A percentile compares a stretch with the other conserved stretches of the same genome.
Conservation (phyloP, 2,888 invertebrate genomes). For the Brassicogethes aeneus region DNA sequence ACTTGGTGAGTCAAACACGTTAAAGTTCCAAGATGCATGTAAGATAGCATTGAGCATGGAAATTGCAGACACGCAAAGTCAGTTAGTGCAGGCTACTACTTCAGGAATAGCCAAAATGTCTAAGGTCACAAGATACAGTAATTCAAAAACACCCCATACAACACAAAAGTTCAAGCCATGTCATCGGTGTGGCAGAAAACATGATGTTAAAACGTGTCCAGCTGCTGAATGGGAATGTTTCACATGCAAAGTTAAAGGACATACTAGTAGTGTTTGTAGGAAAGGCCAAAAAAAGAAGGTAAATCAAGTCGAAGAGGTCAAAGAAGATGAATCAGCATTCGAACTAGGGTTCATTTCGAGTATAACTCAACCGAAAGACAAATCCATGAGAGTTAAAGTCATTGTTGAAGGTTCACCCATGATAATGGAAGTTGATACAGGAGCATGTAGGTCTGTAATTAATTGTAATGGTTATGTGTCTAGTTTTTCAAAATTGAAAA, state of each 20-base stretch:
- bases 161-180: constrained; percentile 2
- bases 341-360: constrained; percentile 1
- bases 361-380: not conserved
- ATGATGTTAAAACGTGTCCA: constrained; percentile 6
- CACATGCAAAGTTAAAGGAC: constrained; percentile 6
- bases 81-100: too few species aligned
- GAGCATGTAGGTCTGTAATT: constrained; percentile 8
- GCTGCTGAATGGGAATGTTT: constrained; percentile 8
- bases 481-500: constrained; percentile 2
- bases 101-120: too few species aligned
- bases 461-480: not conserved
- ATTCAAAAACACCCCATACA: too few species aligned
- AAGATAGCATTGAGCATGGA: too few species aligned
- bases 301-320: not conserved
- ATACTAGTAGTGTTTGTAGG: constrained; percentile 3
- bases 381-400: constrained; percentile 3
- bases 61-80: too few species aligned
- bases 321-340: not conserved
- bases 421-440: constrained; percentile 6
- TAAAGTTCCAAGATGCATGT: not conserved
- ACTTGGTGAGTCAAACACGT: not conserved
- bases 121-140: too few species aligned
- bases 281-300: not conserved
- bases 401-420: constrained; percentile 1
- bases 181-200: constrained; percentile 6